Evolutionary conservation across 2,113 vertebrate genomes (phyloP).

Genomic region (Sceloporus undulatus): DNA sequence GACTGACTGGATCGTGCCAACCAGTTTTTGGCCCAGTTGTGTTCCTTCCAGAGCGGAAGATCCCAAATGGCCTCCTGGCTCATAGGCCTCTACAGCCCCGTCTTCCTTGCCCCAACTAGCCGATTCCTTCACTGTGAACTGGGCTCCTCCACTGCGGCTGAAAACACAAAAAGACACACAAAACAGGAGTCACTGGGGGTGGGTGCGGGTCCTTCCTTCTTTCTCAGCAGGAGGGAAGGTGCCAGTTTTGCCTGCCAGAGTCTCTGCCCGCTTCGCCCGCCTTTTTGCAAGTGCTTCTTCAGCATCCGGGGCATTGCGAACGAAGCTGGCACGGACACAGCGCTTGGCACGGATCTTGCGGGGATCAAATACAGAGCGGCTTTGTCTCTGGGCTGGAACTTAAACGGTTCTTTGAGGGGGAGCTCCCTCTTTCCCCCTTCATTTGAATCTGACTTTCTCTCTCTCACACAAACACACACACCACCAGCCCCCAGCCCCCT

Average conservation of each 20-base stretch:
- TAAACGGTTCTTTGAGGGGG: background rate
- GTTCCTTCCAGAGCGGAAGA: too few relatives aligned
- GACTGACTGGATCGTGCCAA: too few relatives aligned
- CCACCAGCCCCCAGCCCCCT: background rate
- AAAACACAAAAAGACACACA: constrained; percentile 50
- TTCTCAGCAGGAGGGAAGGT: too few relatives aligned
- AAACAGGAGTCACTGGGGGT: background rate
- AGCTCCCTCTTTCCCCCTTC: too few relatives aligned
- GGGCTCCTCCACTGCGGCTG: constrained; percentile 74
- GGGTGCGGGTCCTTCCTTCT: too few relatives aligned
- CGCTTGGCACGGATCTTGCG: background rate
- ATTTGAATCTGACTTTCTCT: background rate
- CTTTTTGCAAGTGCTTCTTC: background rate
- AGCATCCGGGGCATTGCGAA: background rate
- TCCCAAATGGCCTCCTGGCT: too few relatives aligned
- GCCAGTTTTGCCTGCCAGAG: background rate
- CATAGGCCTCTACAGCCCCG: background rate
- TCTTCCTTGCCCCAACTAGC: too few relatives aligned
- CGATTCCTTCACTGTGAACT: constrained; percentile 64
- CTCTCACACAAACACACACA: background rate
- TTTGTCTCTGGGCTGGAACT: background rate
- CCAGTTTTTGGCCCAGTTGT: too few relatives aligned
- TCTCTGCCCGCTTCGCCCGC: background rate
- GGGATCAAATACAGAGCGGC: background rate
- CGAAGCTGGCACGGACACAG: background rate